Evolutionary conservation across 2,113 vertebrate genomes (phyloP), one percentile per base, ranked within the genome.

Genomic region (Cepphus grylle): DNA sequence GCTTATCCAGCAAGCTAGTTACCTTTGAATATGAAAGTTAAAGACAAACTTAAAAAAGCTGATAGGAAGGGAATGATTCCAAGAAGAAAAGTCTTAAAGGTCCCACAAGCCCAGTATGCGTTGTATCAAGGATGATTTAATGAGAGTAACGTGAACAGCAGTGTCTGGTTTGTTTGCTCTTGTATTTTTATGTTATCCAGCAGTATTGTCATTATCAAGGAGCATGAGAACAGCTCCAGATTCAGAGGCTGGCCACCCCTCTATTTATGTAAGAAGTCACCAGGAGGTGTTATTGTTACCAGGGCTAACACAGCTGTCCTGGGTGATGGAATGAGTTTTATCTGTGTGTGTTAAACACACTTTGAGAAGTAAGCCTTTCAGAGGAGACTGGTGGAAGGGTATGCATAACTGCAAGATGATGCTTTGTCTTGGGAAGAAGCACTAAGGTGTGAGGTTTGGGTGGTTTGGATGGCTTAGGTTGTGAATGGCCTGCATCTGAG

Each of bases 111-210:
- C 6, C 25, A 11, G 1, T 17, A 32, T 47, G 10, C 59, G 21
- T 29, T 45, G 3, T 61, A 9, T 43, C 18, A 61, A 36, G 26
- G 15, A 27, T 36, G 11, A 72, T 40, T 67, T 52, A 63, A 67
- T 49, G 38, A 45, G 12, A 91, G 4, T 26, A 50, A 63, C 0
- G 0, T 47, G 61, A 82, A 78, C 21, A 78, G 16, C 3, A 74
- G 15, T 43, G 30, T 27, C 32, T n/a, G 19, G 3, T 74, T 78
- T 4, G 2, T 88, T 66, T 73, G 4, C 8, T 77, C 5, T 15
- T 58, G 8, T 38, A 42, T 73, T 91, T 91, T 81, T 27, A 59
- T 15, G 2, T 52, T 74, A 50, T 86, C 11, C 21, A 82, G 9
- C 9, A 88, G 40, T 17, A 36, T 11, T 52, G 43, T 36, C 43